phyloP scores from a whole-genome alignment of 2,797 vertebrate genomes.

The Carcharodon carcharias region DNA sequence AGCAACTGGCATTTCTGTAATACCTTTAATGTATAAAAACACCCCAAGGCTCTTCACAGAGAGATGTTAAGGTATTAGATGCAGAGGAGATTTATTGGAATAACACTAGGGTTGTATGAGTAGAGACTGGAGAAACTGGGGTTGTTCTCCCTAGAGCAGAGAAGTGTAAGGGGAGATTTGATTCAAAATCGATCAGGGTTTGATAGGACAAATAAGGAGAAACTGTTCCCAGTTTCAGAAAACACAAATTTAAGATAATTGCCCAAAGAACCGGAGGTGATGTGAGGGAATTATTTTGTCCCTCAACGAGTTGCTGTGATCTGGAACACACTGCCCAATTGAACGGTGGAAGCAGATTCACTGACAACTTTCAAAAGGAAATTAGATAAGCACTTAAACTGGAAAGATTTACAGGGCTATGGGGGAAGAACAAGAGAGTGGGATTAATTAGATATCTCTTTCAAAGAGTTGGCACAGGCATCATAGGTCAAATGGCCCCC shows the following conservation, averaged over 20 bases:
- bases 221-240: background rate
- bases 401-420: too few species aligned
- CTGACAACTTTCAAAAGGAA: background rate
- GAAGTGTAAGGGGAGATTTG: background rate
- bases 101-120: too few species aligned
- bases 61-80: conserved; percentile 39
- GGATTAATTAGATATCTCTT: too few species aligned
- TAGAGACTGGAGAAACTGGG: background rate
- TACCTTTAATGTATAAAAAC: background rate
- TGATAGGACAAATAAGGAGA: background rate
- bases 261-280: background rate
- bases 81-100: background rate
- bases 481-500: too few species aligned
- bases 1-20: background rate
- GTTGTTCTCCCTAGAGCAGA: background rate
- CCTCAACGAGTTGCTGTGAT: background rate
- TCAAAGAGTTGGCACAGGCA: too few species aligned
- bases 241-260: background rate
- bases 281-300: background rate
- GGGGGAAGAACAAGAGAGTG: too few species aligned
- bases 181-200: background rate
- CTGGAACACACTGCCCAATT: background rate
- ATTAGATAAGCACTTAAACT: too few species aligned
- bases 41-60: conserved; percentile 39
- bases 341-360: background rate